Evolutionary conservation across 2,888 invertebrate genomes (phyloP), one percentile per base, ranked within the genome.

Genomic region (Pandemis cinnamomeana): DNA sequence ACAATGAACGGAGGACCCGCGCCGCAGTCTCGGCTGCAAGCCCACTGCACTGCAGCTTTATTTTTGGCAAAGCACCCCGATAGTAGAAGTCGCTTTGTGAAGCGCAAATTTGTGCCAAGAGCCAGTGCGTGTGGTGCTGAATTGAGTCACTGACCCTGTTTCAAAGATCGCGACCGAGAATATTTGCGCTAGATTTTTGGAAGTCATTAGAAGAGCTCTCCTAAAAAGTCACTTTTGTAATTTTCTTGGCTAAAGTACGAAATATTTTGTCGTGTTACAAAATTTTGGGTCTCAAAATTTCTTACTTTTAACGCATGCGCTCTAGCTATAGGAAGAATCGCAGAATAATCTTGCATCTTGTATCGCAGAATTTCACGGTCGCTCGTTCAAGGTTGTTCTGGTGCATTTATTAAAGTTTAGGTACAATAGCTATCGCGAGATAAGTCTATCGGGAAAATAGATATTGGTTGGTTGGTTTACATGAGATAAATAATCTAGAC

Each of bases 21-120:
- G 83, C 90, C 91, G 92, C 92, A 91, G 88, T 90, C 84, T 86
- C 80, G 84, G 84, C 90, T 93, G 92, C 93, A 93, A 91, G 91
- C 89, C 86, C 83, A 83, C 93, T 93, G 93, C 93, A 93, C 89
- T 93, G 93, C 93, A 93, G 93, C 90, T 91, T 90, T 92, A 92
- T 92, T 93, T 91, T 91, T 93, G 93, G 93, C 93, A 93, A 85
- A 82, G 83, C 86, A 88, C 87, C 87, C 87, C 86, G 80, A 83
- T 83, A 81, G 83, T 83, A 82, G 81, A 62, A 73, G 63, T 53
- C 60, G 51, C 48, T 73, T 61, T 10, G 53, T 60, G 44, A 44
- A 60, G 55, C 81, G 80, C 81, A 78, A 78, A 75, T 73, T 55
- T 67, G 76, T 79, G 77, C 77, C 77, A 80, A 78, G 79, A 77